A percentile compares a stretch with the other conserved stretches of the same genome.
Evolutionary conservation across 2,888 invertebrate genomes (phyloP).

Genomic region (Hyposoter dolosus): DNA sequence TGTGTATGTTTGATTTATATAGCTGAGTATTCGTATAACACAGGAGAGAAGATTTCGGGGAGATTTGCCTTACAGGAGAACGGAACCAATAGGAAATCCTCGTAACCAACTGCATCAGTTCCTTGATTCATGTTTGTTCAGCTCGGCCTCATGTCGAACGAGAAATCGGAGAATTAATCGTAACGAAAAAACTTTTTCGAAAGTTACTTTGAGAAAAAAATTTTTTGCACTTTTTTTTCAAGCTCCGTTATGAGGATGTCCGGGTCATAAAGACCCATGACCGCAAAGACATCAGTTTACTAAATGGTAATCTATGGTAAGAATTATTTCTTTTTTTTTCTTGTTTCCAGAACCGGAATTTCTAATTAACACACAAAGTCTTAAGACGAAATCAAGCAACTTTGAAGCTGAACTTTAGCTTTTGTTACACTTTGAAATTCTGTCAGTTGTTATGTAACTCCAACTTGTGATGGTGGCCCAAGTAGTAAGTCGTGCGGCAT

Average conservation of each 20-base stretch:
- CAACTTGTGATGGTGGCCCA: conserved; percentile 64
- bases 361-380: conserved; percentile 1
- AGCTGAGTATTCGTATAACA: conserved; percentile 1
- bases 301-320: neutral
- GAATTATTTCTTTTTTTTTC: conserved; percentile 3
- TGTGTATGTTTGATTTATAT: conserved; percentile 20
- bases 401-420: conserved; percentile 20
- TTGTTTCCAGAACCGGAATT: neutral
- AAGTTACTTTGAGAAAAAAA: too few relatives aligned
- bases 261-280: too few relatives aligned
- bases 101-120: conserved; percentile 15
- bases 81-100: conserved; percentile 19
- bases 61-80: conserved; percentile 25
- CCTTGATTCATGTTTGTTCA: conserved; percentile 54
- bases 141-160: conserved; percentile 28
- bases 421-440: conserved; percentile 14
- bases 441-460: conserved; percentile 18
- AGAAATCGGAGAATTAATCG: neutral
- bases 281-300: too few relatives aligned
- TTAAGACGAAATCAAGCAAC: conserved; percentile 51
- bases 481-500: conserved; percentile 73
- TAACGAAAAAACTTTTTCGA: neutral
- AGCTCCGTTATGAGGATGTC: too few relatives aligned
- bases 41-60: conserved; percentile 45
- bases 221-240: too few relatives aligned